Base-by-base conservation (phyloP, 2,113 vertebrate genomes). In the Lathamus discolor region DNA sequence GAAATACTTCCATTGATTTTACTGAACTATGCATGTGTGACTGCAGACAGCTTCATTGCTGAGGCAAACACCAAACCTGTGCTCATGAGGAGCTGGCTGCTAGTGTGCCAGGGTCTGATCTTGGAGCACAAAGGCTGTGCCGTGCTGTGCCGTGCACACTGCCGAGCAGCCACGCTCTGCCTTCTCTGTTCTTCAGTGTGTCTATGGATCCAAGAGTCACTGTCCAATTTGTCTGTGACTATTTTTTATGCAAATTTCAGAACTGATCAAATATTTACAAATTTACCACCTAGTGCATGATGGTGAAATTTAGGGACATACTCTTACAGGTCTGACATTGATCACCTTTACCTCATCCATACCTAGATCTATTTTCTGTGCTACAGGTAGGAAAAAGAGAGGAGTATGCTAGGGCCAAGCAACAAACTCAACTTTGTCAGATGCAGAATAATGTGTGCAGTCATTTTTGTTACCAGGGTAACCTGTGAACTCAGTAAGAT, bases 391-490 rank as follows among this genome's bases (percentile, higher is more conserved):
- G 59, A 91, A 19, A 7, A 43, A 24, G 59, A 49, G 44, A 66
- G 12, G 49, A 46, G 6, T 17, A 17, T 41, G 24, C 33, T 33
- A 46, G 46, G 43, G 17, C 41, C 73, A 67, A 90, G 57, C 37
- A 80, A 20, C 44, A 80, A 90, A 48, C 64, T 41, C 76, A 46
- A 10, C 81, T 88, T 41, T 15, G 13, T 59, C 70, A 37, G 69
- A 25, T 11, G 46, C 46, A 77, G 76, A 69, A 48, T 51, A 80
- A 67, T 27, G 33, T 70, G 63, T 43, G 35, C 11, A 12, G n/a
- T 83, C 54, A 48, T 80, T 95, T 92, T 77, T 90, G 68, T 83
- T 88, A 78, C 35, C 59, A 69, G 88, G 68, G 61, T 74, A 96
- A 90, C 72, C 68, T 88, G 55, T 23, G 35, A 86, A 80, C 43